Evolutionary conservation across 2,113 vertebrate species (phyloP), one percentile per base, ranked within the genome.

Genomic region (Penelope pileata): DNA sequence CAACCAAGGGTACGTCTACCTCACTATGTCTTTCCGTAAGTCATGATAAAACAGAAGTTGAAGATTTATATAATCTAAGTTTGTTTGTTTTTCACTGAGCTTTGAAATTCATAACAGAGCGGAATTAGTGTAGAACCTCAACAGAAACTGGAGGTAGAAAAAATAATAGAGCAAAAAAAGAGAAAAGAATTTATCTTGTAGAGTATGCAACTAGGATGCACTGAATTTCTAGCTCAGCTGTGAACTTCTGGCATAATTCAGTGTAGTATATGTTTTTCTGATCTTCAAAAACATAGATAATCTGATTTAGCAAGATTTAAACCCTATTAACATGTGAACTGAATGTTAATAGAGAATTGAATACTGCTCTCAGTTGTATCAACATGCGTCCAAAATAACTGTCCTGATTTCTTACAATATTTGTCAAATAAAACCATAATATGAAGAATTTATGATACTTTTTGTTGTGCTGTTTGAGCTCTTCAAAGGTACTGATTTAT

Each of bases 21-120:
- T 95, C 77, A 77, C 74, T 86, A 94, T 97, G 59, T 83, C 87
- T 94, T 96, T 95, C 82, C 95, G 74, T 95, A 95, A 95, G 90
- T 93, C 84, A 56, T 88, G 76, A 54, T 69, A 88, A 96, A 95
- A 79, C 78, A 85, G 91, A 94, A 87, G 67, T 84, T 68, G 93
- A 88, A 90, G 85, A 91, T 93, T n/a, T 96, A 95, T 76, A 8
- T 81, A 96, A 53, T 14, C 51, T 51, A 36, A 9, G 40, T 82
- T 79, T 80, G 6, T 38, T 77, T 88, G 90, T 91, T 54, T 75
- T 86, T 78, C 73, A 91, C 82, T 97, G 68, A 66, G 56, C 43
- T 90, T 83, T 94, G 77, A 83, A 78, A 43, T 69, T 90, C 40
- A 3, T 34, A 68, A 73, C 47, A 77, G 58, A 67, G 64, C 47